Evolutionary conservation across 2,797 vertebrate genomes (phyloP), one percentile per base, ranked within the genome.

Genomic region (Halcyon chelicuti): DNA sequence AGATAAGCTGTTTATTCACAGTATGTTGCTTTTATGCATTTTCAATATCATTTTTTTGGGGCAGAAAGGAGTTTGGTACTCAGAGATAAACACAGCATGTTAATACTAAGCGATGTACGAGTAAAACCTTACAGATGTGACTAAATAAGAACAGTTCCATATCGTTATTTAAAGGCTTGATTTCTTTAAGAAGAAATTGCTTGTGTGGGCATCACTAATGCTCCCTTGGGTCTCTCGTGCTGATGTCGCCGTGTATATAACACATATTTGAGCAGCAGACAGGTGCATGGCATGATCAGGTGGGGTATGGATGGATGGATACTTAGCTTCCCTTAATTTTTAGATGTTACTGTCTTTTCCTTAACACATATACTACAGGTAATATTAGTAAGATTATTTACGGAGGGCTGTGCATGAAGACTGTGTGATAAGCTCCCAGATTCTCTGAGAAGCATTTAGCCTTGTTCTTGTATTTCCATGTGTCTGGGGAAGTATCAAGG

Each of bases 1-100:
- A 97, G 97, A 98, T 97, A 98, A 97, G 96, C 97, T 97, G 96
- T 97, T 97, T 97, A 96, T 97, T 97, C 97, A 97, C 93, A 96
- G 86, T 95, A 89, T 97, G 97, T 93, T 96, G 94, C 96, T 95
- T 97, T 97, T 97, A 96, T 97, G 96, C 88, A 80, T 97, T 94
- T 93, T 92, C 93, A 90, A 61, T 94, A 83, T 93, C 60, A 49
- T 91, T 96, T 95, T 52, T 44, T 96, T 94, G 84, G 82, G 85
- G 70, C 61, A 92, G 83, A 95, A 93, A 94, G 86, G 88, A 76
- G 90, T 95, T 96, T 97, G 86, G 87, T 93, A 96, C 94, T 96
- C 67, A 58, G 87, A 97, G 94, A 97, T 96, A 97, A 97, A 97
- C 86, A 82, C 75, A 92, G 78, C 79, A 65, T 91, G 75, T 86